Percentiles rank a stretch among this genome's conserved stretches.
Conservation (phyloP, 2,888 invertebrate genomes). For the Yponomeuta cagnagella region DNA sequence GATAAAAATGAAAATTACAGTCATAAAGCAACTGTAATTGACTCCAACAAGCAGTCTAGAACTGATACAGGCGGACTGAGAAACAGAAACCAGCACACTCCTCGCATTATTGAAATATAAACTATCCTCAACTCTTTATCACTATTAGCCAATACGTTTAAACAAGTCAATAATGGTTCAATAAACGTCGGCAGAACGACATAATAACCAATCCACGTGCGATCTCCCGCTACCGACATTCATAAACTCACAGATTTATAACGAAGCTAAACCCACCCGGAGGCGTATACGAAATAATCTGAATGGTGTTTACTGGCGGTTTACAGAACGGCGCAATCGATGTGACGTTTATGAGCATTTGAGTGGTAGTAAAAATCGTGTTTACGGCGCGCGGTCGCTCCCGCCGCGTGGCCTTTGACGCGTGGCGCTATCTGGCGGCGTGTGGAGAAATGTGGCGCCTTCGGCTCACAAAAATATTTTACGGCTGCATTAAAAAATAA, state of each 20-base stretch:
- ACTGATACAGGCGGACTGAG: conserved; percentile 41
- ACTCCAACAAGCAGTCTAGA: conserved; percentile 34
- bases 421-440: conserved; percentile 34
- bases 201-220: conserved; percentile 71
- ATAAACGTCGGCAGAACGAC: conserved; percentile 72
- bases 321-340: conserved; percentile 71
- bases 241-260: conserved; percentile 73
- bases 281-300: conserved; percentile 74
- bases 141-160: conserved; percentile 71
- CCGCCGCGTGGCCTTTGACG: background rate
- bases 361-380: conserved; percentile 73
- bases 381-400: conserved; percentile 45
- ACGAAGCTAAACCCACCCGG: conserved; percentile 63
- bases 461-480: background rate
- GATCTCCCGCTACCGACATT: conserved; percentile 44
- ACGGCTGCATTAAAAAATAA: no score
- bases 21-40: conserved; percentile 50
- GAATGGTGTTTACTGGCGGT: conserved; percentile 69
- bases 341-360: conserved; percentile 71
- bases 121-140: conserved; percentile 67
- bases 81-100: conserved; percentile 24
- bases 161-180: conserved; percentile 74
- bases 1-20: conserved; percentile 67
- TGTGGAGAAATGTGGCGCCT: conserved; percentile 26
- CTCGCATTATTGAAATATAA: conserved; percentile 65